Conservation (phyloP, 2,888 invertebrate species). For the Epistrophe eligans region DNA sequence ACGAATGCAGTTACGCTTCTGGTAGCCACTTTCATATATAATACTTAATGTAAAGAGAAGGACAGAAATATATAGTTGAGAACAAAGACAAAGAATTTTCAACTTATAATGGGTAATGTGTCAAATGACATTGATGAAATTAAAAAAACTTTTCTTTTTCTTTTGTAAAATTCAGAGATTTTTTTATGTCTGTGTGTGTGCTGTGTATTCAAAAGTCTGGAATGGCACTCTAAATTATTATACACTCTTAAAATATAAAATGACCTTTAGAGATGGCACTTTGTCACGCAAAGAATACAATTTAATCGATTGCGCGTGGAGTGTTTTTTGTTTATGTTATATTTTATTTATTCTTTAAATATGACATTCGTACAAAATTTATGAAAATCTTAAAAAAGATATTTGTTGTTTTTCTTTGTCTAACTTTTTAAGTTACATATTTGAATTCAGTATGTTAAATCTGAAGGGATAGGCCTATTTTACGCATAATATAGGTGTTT, state of each 20-base stretch:
- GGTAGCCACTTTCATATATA: slow-evolving; percentile 36
- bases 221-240: slow-evolving; percentile 27
- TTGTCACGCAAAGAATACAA: background rate
- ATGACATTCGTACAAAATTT: too few relatives aligned
- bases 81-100: slow-evolving; percentile 34
- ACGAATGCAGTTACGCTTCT: slow-evolving; percentile 11
- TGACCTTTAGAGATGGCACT: background rate
- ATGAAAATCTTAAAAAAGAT: too few relatives aligned
- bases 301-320: slow-evolving; percentile 14
- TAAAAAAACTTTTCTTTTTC: slow-evolving; percentile 42
- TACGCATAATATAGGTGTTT: too few relatives aligned
- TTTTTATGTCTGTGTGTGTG: background rate
- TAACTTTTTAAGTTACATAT: too few relatives aligned
- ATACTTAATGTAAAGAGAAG: background rate
- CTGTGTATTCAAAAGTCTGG: slow-evolving; percentile 14
- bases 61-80: slow-evolving; percentile 11
- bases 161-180: slow-evolving; percentile 1
- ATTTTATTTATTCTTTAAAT: background rate
- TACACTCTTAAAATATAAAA: background rate
- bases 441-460: too few relatives aligned
- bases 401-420: too few relatives aligned
- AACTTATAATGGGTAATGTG: slow-evolving; percentile 44
- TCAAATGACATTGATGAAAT: slow-evolving; percentile 54
- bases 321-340: background rate
- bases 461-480: too few relatives aligned